These are phyloP conservation scores for Papilio polyxenes DNA, from an alignment of 1,140 invertebrate genomes.

Conservation along the genomic window DNA sequence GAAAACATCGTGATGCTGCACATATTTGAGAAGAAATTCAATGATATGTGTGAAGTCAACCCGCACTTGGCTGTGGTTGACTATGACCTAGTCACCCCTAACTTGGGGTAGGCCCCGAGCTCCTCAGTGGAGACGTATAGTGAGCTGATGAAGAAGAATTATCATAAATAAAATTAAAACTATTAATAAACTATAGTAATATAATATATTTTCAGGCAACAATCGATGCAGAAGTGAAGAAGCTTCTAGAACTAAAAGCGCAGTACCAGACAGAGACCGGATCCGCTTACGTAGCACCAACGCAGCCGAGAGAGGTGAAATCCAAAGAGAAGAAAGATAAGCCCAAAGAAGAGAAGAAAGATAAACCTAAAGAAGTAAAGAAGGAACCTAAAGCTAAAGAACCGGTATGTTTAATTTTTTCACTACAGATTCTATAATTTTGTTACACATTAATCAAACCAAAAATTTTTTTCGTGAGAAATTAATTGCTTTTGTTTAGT, in stretches of 20 bases:
- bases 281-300: conserved; percentile 82
- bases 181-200: too few species aligned
- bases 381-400: conserved; percentile 69
- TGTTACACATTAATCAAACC: neutral
- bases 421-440: neutral
- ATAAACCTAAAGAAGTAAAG: conserved; percentile 59
- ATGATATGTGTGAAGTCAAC: too few species aligned
- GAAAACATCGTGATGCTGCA: too few species aligned
- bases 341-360: conserved; percentile 41
- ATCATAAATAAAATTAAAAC: too few species aligned
- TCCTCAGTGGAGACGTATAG: too few species aligned
- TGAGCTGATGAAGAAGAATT: too few species aligned
- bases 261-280: conserved; percentile 90
- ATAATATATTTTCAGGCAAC: conserved; percentile 65
- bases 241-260: conserved; percentile 87
- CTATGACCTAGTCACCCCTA: too few species aligned
- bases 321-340: conserved; percentile 67
- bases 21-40: too few species aligned
- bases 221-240: conserved; percentile 87
- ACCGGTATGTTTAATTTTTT: conserved; percentile 47
- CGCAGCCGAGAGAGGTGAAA: conserved; percentile 60
- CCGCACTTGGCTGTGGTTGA: too few species aligned
- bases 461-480: neutral
- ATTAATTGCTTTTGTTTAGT: neutral
- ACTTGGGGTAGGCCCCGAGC: too few species aligned